Base-by-base conservation (phyloP, 2,888 invertebrate genomes). In the Pomacea canaliculata region DNA sequence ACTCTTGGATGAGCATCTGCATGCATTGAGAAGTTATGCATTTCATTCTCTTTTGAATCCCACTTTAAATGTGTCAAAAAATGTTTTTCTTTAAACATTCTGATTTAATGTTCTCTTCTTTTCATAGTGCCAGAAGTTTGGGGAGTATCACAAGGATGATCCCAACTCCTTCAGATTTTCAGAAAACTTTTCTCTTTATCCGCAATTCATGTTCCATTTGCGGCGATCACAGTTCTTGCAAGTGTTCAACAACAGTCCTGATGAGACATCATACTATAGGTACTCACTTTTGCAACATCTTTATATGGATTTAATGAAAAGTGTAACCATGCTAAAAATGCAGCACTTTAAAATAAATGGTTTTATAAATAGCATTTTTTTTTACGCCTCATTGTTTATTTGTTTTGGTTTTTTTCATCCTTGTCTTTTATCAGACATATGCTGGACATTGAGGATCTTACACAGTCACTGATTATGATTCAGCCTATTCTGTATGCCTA, bases 191-290 rank as follows among this genome's bases (percentile, higher is more conserved):
- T 97, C 97, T 78, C 92, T 99, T 78, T 99, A 98, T 92, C 99
- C 99, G 67, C 99, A 99, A 92, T 99, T 99, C 92, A 99, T 99
- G 98, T 99, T 99, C 92, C 99, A 99, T 90, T 92, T 99, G 87
- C 93, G 99, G 67, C 94, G 99, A 83, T 99, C 99, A 49, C 99
- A 99, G 92, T 99, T 99, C 92, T 93, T 99, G 82, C 99, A 99
- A 93, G 99, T 99, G 69, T 99, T 99, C 92, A 99, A 99, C 92
- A 99, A 99, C 93, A 98, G 98, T 65, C 99, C 99, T 0, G 99
- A 99, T 91, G 99, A 99, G 92, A 99, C 99, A 19, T 97, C 98
- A 46, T 99, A 97, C 92, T 99, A 99, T 91, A 95, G 97, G 95
- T 95, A 86, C 23, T 10, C 18, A 12, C 10, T 59, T 74, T 62